These are phyloP conservation scores for Micrasema longulum DNA, from an alignment of 1,140 invertebrate species.

Conservation along the genomic window DNA sequence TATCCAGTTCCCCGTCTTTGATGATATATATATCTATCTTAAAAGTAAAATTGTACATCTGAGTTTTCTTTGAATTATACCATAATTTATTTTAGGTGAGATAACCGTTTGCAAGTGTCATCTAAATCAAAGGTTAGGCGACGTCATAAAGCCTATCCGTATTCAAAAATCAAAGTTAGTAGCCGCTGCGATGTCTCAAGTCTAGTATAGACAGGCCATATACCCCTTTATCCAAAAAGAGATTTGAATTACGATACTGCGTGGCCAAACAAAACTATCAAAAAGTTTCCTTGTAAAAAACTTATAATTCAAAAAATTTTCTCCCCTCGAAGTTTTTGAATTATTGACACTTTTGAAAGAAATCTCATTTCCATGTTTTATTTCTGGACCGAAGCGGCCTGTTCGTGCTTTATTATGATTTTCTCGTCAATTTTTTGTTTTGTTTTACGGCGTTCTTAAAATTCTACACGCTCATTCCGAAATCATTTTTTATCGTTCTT, in stretches of 20 bases:
- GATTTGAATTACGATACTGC: slow-evolving; percentile 30
- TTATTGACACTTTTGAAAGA: slow-evolving; percentile 42
- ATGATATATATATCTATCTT: too few species aligned
- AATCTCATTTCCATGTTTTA: slow-evolving; percentile 38
- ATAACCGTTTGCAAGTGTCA: background rate
- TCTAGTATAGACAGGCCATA: slow-evolving; percentile 14
- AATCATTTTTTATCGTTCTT: too few species aligned
- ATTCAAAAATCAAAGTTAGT: background rate
- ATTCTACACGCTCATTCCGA: too few species aligned
- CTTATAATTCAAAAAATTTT: slow-evolving; percentile 52
- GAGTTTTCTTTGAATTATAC: too few species aligned
- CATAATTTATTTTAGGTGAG: too few species aligned
- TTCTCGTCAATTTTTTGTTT: background rate
- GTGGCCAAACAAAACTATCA: slow-evolving; percentile 30
- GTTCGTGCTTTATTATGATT: slow-evolving; percentile 28
- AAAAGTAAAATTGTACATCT: too few species aligned
- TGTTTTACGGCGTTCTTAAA: too few species aligned
- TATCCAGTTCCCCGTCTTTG: too few species aligned
- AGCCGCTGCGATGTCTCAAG: slow-evolving; percentile 1
- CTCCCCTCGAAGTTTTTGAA: slow-evolving; percentile 45
- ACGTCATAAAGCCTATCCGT: background rate
- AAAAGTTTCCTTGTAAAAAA: slow-evolving; percentile 32
- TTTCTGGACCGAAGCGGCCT: slow-evolving; percentile 14
- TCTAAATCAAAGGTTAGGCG: background rate
- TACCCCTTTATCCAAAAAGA: slow-evolving; percentile 24